Conservation (phyloP, 2,888 invertebrate genomes). For the Cenopis cana region DNA sequence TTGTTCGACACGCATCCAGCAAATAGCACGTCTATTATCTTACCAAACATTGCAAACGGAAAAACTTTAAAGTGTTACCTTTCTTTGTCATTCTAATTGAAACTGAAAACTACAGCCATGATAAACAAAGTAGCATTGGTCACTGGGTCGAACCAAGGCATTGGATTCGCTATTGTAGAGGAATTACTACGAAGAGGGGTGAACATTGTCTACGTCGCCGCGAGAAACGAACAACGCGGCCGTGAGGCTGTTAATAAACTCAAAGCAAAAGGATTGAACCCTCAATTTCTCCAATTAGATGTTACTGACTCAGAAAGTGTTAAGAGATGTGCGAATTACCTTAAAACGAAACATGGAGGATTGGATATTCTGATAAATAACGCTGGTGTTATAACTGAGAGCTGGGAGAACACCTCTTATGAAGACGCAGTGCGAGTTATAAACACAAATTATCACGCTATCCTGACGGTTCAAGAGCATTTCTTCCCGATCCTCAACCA, state of each 20-base stretch:
- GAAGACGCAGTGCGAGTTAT: constrained; percentile 54
- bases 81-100: no score
- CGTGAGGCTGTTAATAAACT: constrained; percentile 81
- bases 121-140: constrained; percentile 67
- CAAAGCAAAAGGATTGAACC: constrained; percentile 74
- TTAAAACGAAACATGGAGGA: constrained; percentile 53
- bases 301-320: constrained; percentile 53
- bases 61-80: no score
- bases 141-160: constrained; percentile 88
- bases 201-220: constrained; percentile 87
- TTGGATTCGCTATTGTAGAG: constrained; percentile 87
- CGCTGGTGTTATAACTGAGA: constrained; percentile 50
- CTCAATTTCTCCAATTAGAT: constrained; percentile 57
- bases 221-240: constrained; percentile 83
- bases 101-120: not conserved
- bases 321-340: constrained; percentile 49
- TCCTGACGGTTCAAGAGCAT: constrained; percentile 53
- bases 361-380: constrained; percentile 59
- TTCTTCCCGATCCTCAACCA: constrained; percentile 52
- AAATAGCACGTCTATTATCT: no score
- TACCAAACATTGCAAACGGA: no score
- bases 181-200: constrained; percentile 85
- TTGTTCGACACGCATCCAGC: no score
- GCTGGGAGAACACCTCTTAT: constrained; percentile 49
- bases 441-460: constrained; percentile 52